phyloP scores from a whole-genome alignment of 2,113 vertebrate species.

The Malurus cyaneus region DNA sequence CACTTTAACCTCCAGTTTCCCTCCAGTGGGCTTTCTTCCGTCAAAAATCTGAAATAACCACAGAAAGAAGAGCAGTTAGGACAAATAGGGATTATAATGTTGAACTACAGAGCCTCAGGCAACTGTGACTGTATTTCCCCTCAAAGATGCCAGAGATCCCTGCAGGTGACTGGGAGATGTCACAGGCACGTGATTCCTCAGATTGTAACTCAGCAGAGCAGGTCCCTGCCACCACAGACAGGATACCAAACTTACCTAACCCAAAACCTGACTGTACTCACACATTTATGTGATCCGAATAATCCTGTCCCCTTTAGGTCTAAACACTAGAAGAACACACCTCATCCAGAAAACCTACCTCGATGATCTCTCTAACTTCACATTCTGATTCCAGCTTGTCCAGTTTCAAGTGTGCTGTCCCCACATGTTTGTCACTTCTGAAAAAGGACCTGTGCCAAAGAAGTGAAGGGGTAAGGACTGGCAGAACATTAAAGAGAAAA shows the following conservation, averaged over 20 bases:
- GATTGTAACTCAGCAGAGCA: neutral
- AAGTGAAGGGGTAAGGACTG: neutral
- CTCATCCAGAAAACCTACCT: constrained; percentile 72
- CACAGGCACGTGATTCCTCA: accelerated
- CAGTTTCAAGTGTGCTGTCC: constrained; percentile 88
- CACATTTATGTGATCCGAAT: accelerated
- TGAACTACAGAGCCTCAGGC: neutral
- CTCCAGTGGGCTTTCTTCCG: constrained; percentile 90
- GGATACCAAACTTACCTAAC: neutral
- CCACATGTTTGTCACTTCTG: constrained; percentile 92
- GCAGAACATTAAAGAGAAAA: neutral
- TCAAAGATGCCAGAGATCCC: neutral
- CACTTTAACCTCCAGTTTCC: constrained; percentile 89
- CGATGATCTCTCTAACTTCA: constrained; percentile 92
- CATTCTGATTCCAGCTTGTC: constrained; percentile 91
- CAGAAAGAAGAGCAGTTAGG: neutral
- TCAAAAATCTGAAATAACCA: constrained; percentile 85
- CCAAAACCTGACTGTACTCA: neutral
- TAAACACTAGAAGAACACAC: neutral
- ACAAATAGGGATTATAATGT: accelerated
- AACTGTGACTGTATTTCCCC: neutral
- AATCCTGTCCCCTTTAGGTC: neutral
- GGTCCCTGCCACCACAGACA: neutral
- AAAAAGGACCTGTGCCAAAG: constrained; percentile 85
- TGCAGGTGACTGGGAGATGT: neutral